Evolutionary conservation across 2,113 vertebrate genomes (phyloP).

Genomic region (Xenopus laevis): DNA sequence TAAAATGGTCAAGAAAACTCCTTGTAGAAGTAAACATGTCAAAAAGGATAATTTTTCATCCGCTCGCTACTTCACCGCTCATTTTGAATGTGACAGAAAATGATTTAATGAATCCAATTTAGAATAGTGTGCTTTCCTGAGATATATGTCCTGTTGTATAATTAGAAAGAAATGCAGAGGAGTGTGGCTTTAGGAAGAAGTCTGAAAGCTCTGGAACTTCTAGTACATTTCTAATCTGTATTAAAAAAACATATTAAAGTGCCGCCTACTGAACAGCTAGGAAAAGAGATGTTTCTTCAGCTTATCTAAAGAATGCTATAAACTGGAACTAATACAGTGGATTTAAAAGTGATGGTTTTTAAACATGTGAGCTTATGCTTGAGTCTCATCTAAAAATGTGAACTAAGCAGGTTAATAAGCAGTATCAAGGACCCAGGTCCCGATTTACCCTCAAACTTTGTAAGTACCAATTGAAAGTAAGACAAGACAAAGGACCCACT

Average conservation of each 20-base stretch:
- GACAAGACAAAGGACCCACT: too few relatives aligned
- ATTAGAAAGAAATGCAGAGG: slow-evolving; percentile 47
- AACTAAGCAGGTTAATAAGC: neutral
- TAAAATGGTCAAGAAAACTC: slow-evolving; percentile 32
- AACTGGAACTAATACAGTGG: slow-evolving; percentile 9
- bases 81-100: slow-evolving; percentile 53
- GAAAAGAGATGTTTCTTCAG: neutral
- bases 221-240: slow-evolving; percentile 5
- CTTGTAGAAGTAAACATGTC: slow-evolving; percentile 52
- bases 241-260: slow-evolving; percentile 12
- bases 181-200: slow-evolving; percentile 42
- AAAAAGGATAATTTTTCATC: slow-evolving; percentile 52
- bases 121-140: slow-evolving; percentile 54
- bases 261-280: too few relatives aligned
- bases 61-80: slow-evolving; percentile 45
- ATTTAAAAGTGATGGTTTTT: neutral
- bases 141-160: slow-evolving; percentile 53
- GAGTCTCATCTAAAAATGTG: neutral
- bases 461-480: too few relatives aligned
- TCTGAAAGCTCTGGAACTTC: neutral
- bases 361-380: neutral
- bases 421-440: too few relatives aligned
- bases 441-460: too few relatives aligned
- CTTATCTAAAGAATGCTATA: slow-evolving; percentile 3
- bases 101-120: slow-evolving; percentile 61